A percentile compares a stretch with the other conserved stretches of the same genome.
Conservation (phyloP, 2,797 vertebrate genomes). For the Artibeus lituratus region DNA sequence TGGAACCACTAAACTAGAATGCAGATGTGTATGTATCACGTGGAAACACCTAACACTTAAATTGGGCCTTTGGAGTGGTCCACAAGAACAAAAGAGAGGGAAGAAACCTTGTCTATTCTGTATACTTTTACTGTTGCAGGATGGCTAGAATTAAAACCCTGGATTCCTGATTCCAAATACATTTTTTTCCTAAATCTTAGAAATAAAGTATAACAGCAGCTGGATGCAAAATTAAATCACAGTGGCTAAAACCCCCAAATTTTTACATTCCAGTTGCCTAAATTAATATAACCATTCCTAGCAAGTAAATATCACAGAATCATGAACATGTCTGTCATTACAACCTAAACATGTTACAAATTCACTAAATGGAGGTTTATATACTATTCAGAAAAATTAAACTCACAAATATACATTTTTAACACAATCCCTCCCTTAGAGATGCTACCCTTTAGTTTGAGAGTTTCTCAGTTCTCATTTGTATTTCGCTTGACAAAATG, state of each 20-base stretch:
- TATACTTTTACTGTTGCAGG: slow-evolving; percentile 25
- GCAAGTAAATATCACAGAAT: not conserved
- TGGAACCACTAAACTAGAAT: slow-evolving; percentile 34
- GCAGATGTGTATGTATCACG: not conserved
- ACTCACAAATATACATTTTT: slow-evolving; percentile 16
- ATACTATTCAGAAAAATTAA: slow-evolving; percentile 24
- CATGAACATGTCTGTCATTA: not conserved
- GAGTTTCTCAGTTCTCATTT: not conserved
- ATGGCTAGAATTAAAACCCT: slow-evolving; percentile 27
- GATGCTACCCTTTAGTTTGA: not conserved
- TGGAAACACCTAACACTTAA: not conserved
- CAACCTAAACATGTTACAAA: not conserved
- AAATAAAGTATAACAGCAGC: slow-evolving; percentile 52
- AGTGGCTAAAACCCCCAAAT: slow-evolving; percentile 27
- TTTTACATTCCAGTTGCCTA: not conserved
- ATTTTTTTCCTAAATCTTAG: slow-evolving; percentile 26
- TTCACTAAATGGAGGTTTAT: not conserved
- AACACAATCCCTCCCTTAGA: not conserved
- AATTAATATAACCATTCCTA: slow-evolving; percentile 14
- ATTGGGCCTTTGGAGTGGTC: too few relatives aligned
- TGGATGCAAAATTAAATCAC: slow-evolving; percentile 51
- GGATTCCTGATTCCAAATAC: slow-evolving; percentile 50
- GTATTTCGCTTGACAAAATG: slow-evolving; percentile 1
- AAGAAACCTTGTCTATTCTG: slow-evolving; percentile 28
- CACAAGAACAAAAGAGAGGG: not conserved